Conservation (phyloP, 2,888 invertebrate species). For the Cryptosula pallasiana region DNA sequence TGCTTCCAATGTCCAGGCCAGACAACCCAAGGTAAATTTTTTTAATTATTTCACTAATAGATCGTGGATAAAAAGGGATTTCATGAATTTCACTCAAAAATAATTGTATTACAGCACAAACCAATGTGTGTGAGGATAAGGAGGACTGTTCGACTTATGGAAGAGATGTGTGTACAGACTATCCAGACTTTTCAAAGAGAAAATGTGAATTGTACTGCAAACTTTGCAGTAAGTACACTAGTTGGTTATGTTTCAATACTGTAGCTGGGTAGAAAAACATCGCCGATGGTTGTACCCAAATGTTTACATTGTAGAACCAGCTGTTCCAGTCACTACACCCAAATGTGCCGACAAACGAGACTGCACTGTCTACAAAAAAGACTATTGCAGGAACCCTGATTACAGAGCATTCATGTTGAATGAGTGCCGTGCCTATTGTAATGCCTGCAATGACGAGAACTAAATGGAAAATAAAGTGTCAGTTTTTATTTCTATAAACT, state of each 20-base stretch:
- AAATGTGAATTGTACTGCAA: not conserved
- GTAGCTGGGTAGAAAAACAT: no score
- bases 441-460: not conserved
- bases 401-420: not conserved
- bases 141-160: slow-evolving; percentile 1
- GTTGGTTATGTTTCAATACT: no score
- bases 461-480: no score
- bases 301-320: not conserved
- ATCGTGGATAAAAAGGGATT: no score
- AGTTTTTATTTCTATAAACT: no score
- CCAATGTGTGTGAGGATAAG: not conserved
- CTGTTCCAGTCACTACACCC: not conserved
- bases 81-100: no score
- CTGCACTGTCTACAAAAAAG: no score
- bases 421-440: not conserved
- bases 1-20: not conserved
- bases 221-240: not conserved
- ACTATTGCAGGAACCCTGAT: not conserved
- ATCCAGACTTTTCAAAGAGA: not conserved
- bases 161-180: slow-evolving; percentile 1
- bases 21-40: no score
- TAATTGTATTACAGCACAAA: no score
- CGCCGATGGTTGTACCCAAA: not conserved
- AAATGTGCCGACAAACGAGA: no score
- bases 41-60: no score